A percentile compares a stretch with the other conserved stretches of the same genome.
Evolutionary conservation across 2,888 invertebrate genomes (phyloP).

Genomic region (Lasioglossum zephyrum): DNA sequence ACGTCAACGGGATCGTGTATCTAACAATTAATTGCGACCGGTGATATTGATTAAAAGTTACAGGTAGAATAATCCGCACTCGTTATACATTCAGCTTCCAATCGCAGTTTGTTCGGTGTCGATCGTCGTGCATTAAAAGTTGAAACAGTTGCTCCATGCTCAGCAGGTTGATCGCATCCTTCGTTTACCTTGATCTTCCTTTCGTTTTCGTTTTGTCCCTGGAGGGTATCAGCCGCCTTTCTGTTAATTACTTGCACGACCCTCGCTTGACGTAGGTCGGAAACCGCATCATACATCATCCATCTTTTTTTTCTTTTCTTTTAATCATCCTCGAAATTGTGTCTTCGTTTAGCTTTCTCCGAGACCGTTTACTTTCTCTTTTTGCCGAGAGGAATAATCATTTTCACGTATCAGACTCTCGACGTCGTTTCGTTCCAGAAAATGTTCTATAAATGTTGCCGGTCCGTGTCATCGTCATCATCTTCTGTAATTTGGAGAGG

Average conservation of each 20-base stretch:
- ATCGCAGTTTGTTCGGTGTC: background rate
- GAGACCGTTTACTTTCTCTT: conserved; percentile 48
- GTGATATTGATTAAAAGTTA: background rate
- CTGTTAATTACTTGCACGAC: conserved; percentile 39
- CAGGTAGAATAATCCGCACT: background rate
- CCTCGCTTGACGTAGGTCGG: conserved; percentile 44
- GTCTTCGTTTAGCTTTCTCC: conserved; percentile 49
- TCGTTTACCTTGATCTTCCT: conserved; percentile 46
- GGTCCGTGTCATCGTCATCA: background rate
- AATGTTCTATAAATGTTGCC: background rate
- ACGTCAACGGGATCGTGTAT: background rate
- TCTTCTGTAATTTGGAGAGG: too few species aligned
- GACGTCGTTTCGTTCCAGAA: background rate
- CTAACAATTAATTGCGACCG: background rate
- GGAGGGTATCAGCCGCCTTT: conserved; percentile 38
- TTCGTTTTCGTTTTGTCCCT: conserved; percentile 42
- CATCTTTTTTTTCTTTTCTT: background rate
- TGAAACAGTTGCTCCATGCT: background rate
- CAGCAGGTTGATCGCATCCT: conserved; percentile 7
- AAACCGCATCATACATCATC: conserved; percentile 28
- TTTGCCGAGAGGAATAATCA: conserved; percentile 20
- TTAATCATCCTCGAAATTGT: conserved; percentile 17
- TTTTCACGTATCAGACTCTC: conserved; percentile 14
- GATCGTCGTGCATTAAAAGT: background rate
- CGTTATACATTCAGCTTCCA: background rate